phyloP scores from a whole-genome alignment of 2,113 vertebrate species.

The Macaca nemestrina region DNA sequence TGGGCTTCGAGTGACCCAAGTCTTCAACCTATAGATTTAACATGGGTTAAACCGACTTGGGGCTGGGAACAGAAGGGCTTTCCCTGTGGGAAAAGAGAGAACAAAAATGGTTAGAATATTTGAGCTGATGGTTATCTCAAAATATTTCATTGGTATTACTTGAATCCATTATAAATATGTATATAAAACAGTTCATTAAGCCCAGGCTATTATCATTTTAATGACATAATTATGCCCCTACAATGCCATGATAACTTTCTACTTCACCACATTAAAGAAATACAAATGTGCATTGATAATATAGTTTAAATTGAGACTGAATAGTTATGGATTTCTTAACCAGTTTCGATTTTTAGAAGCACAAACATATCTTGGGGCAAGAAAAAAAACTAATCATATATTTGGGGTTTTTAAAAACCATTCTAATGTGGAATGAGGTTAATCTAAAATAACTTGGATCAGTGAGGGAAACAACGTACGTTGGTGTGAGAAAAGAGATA shows the following conservation, averaged over 20 bases:
- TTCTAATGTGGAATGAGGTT: neutral
- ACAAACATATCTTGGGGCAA: neutral
- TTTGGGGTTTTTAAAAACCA: neutral
- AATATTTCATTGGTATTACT: conserved; percentile 47
- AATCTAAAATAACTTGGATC: neutral
- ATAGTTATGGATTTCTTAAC: conserved; percentile 56
- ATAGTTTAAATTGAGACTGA: conserved; percentile 47
- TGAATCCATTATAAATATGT: conserved; percentile 65
- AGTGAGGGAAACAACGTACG: neutral
- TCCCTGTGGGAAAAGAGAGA: neutral
- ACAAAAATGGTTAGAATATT: neutral
- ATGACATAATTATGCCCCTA: conserved; percentile 64
- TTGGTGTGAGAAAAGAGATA: neutral
- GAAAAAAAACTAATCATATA: conserved; percentile 26
- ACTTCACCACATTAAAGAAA: conserved; percentile 54
- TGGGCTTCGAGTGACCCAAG: neutral
- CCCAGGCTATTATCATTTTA: conserved; percentile 71
- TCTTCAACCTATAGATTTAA: neutral
- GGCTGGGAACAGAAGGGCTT: neutral
- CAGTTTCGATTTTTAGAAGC: conserved; percentile 43
- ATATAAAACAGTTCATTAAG: conserved; percentile 69
- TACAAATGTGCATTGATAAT: conserved; percentile 37
- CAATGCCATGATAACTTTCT: conserved; percentile 21
- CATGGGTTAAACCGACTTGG: neutral
- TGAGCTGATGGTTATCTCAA: conserved; percentile 17